A percentile compares a stretch with the other conserved stretches of the same genome.
Conservation (phyloP, 35 echinoderm and acorn worm species). For the Holothuria glaberrima region DNA sequence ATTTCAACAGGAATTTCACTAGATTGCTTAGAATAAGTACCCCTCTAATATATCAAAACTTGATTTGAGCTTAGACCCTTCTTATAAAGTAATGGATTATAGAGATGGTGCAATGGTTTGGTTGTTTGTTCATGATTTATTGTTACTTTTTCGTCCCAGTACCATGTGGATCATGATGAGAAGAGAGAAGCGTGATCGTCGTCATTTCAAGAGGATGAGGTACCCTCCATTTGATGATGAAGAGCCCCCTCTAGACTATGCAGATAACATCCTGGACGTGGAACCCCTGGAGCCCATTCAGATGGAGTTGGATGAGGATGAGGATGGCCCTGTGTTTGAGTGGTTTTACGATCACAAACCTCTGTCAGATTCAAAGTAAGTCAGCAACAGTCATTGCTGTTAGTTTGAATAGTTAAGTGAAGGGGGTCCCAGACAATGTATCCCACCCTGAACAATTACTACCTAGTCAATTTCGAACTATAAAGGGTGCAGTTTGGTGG, state of each 20-base stretch:
- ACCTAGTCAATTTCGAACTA: too few species aligned
- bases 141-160: conserved; percentile 24
- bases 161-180: conserved; percentile 99
- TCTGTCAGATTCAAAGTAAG: conserved; percentile 86
- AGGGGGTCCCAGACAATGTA: neutral
- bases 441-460: too few species aligned
- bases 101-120: too few species aligned
- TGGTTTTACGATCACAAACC: conserved; percentile 99
- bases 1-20: too few species aligned
- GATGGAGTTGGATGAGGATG: conserved; percentile 95
- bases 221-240: conserved; percentile 98
- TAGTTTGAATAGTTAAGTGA: too few species aligned
- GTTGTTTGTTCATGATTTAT: too few species aligned
- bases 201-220: conserved; percentile 97
- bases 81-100: too few species aligned
- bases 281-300: conserved; percentile 94
- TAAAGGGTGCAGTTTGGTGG: too few species aligned
- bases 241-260: conserved; percentile 88
- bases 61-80: too few species aligned
- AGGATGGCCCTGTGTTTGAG: conserved; percentile 92
- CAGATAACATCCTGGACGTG: conserved; percentile 95
- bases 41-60: too few species aligned
- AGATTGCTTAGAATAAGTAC: too few species aligned
- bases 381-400: neutral
- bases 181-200: conserved; percentile 95